Conservation (phyloP, 2,888 invertebrate genomes). For the Synanthedon myopaeformis region DNA sequence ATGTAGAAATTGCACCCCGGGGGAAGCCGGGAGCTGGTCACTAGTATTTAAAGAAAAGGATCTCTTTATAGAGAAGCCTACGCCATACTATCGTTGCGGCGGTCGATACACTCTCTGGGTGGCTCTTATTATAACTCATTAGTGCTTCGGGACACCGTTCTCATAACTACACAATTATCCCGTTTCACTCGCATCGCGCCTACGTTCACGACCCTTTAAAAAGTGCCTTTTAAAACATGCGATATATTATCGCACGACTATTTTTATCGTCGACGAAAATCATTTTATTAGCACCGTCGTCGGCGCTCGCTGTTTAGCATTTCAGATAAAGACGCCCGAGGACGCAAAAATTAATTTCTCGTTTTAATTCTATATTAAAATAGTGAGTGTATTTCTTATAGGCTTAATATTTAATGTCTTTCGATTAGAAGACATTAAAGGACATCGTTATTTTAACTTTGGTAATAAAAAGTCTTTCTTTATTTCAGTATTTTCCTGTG, state of each 20-base stretch:
- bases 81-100: constrained; percentile 9
- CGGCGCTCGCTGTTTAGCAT: too few species aligned
- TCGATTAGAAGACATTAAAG: too few species aligned
- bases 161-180: constrained; percentile 1
- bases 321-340: too few species aligned
- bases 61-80: constrained; percentile 15
- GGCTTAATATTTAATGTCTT: too few species aligned
- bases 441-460: too few species aligned
- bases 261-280: neutral
- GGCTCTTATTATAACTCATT: constrained; percentile 36
- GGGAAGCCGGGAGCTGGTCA: too few species aligned
- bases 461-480: too few species aligned
- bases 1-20: too few species aligned
- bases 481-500: too few species aligned
- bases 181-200: constrained; percentile 12
- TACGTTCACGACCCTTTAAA: neutral
- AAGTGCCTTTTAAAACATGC: neutral
- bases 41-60: neutral
- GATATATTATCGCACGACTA: neutral
- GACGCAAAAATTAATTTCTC: too few species aligned
- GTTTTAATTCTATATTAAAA: neutral
- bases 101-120: constrained; percentile 19
- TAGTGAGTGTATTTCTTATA: too few species aligned
- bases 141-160: constrained; percentile 9
- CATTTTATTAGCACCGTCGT: too few species aligned